Evolutionary conservation across 2,888 invertebrate species (phyloP), one percentile per base, ranked within the genome.

Genomic region (Pachycephus smyrnensis): DNA sequence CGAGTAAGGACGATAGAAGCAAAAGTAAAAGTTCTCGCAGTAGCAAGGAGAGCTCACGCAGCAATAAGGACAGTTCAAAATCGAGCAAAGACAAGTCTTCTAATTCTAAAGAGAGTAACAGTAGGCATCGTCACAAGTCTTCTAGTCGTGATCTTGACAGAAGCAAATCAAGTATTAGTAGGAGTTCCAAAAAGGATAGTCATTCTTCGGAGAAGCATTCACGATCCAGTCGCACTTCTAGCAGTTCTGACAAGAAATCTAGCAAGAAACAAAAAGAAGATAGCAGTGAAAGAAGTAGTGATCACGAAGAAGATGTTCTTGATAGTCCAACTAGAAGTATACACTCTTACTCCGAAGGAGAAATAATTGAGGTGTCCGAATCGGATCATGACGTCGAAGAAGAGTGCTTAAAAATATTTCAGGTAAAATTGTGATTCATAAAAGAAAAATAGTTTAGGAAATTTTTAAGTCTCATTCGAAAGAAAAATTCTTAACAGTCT

Each of bases 361-460:
- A 91, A 40, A 86, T 92, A 85, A 91, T 93, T 76, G 89, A 87
- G 79, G 85, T 92, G 69, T 93, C 93, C 77, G 94, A 94, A 84
- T 93, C 93, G 36, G 94, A 95, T 88, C 94, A 95, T 82, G 94
- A 95, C 83, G 95, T 97, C 80, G 95, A 95, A 87, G 94, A 96
- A 85, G 97, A 98, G 91, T 98, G 98, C 91, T 94, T 96, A 88
- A 95, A 94, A 92, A 97, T 98, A 86, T 98, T 97, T 92, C 96
- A 97, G 91, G 96, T 97, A 92, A 73, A 68, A 76, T 40, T 75
- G 73, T 73, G 30, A 36, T 33, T 55, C 32, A 75, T 76, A 73
- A 23, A 15, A 55, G 9, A 15, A 55, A 23, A 23, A 1, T 0
- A 55, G 55, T 55, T 23, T 2, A 55, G 9, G 9, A 23, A 55